Evolutionary conservation across 1,140 invertebrate species (phyloP).

Genomic region (Pachypeltis micranthus): DNA sequence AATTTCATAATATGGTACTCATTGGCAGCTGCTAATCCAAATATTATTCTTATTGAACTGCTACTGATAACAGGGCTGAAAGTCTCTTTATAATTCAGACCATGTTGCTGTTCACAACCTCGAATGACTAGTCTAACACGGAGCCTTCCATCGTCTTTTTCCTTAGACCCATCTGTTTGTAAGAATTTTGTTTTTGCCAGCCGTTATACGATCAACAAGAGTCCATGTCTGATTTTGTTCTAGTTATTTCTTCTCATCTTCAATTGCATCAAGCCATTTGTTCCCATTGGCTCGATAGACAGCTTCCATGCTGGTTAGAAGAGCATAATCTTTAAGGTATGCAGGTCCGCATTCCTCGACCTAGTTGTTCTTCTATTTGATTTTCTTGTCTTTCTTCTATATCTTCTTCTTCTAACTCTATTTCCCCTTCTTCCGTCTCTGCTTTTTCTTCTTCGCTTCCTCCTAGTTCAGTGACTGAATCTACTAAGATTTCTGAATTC

Average conservation of each 20-base stretch:
- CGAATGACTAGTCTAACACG: constrained; percentile 36
- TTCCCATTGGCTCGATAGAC: constrained; percentile 20
- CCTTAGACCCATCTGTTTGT: constrained; percentile 21
- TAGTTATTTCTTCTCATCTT: constrained; percentile 27
- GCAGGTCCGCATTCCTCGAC: background rate
- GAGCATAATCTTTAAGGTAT: constrained; percentile 19
- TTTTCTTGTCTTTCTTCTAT: background rate
- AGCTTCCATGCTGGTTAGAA: constrained; percentile 28
- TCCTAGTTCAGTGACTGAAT: no score
- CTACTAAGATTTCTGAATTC: no score
- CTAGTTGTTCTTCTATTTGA: background rate
- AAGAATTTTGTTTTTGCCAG: constrained; percentile 13
- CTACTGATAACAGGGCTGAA: constrained; percentile 32
- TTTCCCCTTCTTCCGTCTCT: no score
- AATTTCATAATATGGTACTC: constrained; percentile 34
- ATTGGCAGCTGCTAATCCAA: constrained; percentile 32
- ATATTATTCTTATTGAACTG: constrained; percentile 34
- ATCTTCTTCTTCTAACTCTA: no score
- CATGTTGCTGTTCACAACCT: constrained; percentile 31
- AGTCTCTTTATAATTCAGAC: constrained; percentile 31
- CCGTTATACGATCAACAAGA: background rate
- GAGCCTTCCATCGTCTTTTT: constrained; percentile 20
- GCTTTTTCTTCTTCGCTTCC: no score
- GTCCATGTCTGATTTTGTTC: constrained; percentile 27
- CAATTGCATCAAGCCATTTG: constrained; percentile 26